Base-by-base conservation (phyloP, 2,888 invertebrate species). In the Sinohyriopsis cumingii region DNA sequence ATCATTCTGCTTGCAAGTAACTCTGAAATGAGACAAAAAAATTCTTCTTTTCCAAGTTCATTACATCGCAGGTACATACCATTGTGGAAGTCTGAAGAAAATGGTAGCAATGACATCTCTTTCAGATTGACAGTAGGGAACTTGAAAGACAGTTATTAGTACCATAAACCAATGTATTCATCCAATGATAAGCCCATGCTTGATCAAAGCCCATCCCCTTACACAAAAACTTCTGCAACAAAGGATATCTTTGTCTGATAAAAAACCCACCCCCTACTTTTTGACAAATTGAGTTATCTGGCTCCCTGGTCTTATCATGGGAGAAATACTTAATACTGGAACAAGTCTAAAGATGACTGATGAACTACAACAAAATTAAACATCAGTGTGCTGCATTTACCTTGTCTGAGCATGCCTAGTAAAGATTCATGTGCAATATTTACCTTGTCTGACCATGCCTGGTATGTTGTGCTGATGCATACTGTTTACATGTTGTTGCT, bases 1-100 rank as follows among this genome's bases (percentile, higher is more conserved):
- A 81, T 80, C 82, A 83, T 81, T 61, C 81, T 73, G 75, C 80
- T 83, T 54, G 79, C 77, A 28, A 76, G 65, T 62, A 77, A 67
- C 68, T 83, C 83, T 83, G 70, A 28, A 76, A 75, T 22, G 28
- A 67, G 45, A 45, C 45, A 45, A 45, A 45, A 9, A 6, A 9
- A 15, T 22, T 57, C 18, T 24, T 28, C 15, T 9, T 7, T n/a
- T 25, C 18, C 24, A 68, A 25, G 9, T 5, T 65, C n/a, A 65
- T 56, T 57, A 65, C 24, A n/a, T 7, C 55, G 6, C 12, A 45
- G 45, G 45, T 45, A 45, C 45, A 15, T 45, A 45, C 45, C 15
- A 15, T 45, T 45, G 12, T 45, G 12, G 45, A 45, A 45, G 45
- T 12, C 45, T 33, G 33, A 45, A 45, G 45, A 15, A 45, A 45